Evolutionary conservation across 1,140 invertebrate genomes (phyloP), one percentile per base, ranked within the genome.

Genomic region (Popillia japonica): DNA sequence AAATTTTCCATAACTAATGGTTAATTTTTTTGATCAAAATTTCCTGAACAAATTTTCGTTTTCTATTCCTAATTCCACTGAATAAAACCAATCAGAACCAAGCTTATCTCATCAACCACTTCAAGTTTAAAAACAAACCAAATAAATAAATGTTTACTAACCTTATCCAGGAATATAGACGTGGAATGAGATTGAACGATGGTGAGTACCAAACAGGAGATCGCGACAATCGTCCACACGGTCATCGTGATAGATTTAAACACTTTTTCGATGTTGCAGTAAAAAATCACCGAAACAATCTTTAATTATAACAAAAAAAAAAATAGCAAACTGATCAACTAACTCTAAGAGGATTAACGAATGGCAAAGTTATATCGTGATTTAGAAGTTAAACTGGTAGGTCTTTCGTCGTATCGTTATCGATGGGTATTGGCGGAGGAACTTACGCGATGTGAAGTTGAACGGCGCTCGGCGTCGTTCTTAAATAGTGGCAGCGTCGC

Each of bases 381-480:
- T 48, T n/a, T 10, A 4, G 11, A 11, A 48, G 44, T n/a, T 48
- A 14, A 48, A 48, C 11, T 14, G 44, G 11, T 48, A 48, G 44
- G 17, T 10, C 17, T 48, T 48, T 14, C 17, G 11, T 48, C 44
- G 44, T 7, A 9, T 42, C 14, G 41, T 48, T n/a, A n/a, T 48
- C 44, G 44, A 48, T 48, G 44, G 44, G 44, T 48, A 48, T 48
- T 48, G 44, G 44, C 44, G 44, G 17, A 48, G 44, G 44, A 48
- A n/a, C 44, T 48, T 48, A 48, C 44, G 44, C 44, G 44, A 10
- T 48, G 17, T 48, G 44, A 48, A 48, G 11, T 14, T n/a, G 44
- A 4, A 48, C 44, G 44, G 17, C 11, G 44, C 44, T 48, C 44
- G 44, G 44, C 44, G 44, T 14, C 44, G 44, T 48, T 48, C 44